A percentile compares a stretch with the other conserved stretches of the same genome.
These are phyloP conservation scores for Notamacropus eugenii DNA, from an alignment of 2,797 vertebrate species.

Conservation along the genomic window DNA sequence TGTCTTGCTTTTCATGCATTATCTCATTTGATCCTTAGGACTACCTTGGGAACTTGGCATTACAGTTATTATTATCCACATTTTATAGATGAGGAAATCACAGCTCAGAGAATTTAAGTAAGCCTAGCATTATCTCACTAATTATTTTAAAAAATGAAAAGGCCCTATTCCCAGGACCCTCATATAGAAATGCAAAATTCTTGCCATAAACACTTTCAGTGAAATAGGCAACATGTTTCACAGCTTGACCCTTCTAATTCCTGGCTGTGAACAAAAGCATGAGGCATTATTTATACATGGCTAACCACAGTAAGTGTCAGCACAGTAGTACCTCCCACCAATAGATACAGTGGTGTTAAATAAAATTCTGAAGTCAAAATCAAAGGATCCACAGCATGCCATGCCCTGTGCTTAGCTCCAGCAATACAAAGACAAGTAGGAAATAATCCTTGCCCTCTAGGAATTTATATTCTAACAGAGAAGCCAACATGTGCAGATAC, in stretches of 20 bases:
- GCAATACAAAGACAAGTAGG: neutral
- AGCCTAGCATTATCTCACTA: neutral
- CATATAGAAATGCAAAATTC: constrained; percentile 1
- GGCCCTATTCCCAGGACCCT: neutral
- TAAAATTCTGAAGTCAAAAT: neutral
- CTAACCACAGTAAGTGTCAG: neutral
- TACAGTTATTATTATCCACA: neutral
- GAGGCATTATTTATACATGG: neutral
- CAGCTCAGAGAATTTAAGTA: neutral
- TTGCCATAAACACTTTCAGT: neutral
- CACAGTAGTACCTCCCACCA: neutral
- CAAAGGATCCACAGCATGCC: neutral
- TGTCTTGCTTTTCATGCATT: neutral
- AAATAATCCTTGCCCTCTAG: neutral
- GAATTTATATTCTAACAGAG: neutral
- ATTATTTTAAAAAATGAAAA: neutral
- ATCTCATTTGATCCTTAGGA: neutral
- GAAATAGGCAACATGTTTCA: neutral
- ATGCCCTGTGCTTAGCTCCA: neutral
- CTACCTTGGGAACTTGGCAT: neutral
- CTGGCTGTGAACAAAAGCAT: neutral
- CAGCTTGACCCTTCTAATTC: neutral
- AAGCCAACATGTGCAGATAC: neutral
- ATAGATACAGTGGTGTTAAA: neutral
- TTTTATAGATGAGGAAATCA: neutral